These are phyloP conservation scores for Battus philenor DNA, from an alignment of 1,140 invertebrate genomes.

Conservation along the genomic window DNA sequence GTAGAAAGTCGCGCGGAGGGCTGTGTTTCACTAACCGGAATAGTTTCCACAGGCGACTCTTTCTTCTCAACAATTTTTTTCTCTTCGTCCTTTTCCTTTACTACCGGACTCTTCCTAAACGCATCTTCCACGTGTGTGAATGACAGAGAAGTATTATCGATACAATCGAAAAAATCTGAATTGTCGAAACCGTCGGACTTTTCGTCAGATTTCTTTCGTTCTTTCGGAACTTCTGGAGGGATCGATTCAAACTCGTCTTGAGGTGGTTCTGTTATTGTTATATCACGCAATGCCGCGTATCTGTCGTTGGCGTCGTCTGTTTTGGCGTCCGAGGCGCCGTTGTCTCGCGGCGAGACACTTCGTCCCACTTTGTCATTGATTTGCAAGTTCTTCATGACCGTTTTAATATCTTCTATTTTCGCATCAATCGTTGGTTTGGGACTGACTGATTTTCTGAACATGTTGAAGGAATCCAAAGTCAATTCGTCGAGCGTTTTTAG, in stretches of 20 bases:
- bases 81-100: constrained; percentile 59
- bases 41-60: constrained; percentile 35
- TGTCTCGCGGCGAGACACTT: constrained; percentile 62
- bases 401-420: constrained; percentile 73
- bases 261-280: constrained; percentile 78
- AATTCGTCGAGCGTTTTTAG: constrained; percentile 61
- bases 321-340: constrained; percentile 43
- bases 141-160: constrained; percentile 67
- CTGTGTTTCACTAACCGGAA: constrained; percentile 43
- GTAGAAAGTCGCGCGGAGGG: constrained; percentile 65
- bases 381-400: constrained; percentile 71
- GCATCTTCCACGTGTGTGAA: constrained; percentile 71
- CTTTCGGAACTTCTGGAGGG: constrained; percentile 67
- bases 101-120: constrained; percentile 67
- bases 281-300: constrained; percentile 83
- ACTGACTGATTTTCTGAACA: constrained; percentile 63
- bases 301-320: constrained; percentile 77
- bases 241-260: constrained; percentile 75
- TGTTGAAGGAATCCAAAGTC: constrained; percentile 68
- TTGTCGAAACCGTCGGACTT: constrained; percentile 73
- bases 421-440: constrained; percentile 60
- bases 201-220: constrained; percentile 69
- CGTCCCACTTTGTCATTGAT: constrained; percentile 51
- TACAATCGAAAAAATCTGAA: constrained; percentile 74
- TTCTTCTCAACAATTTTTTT: constrained; percentile 46